These are phyloP conservation scores for Dryobota labecula DNA, from an alignment of 2,888 invertebrate species.

Conservation along the genomic window DNA sequence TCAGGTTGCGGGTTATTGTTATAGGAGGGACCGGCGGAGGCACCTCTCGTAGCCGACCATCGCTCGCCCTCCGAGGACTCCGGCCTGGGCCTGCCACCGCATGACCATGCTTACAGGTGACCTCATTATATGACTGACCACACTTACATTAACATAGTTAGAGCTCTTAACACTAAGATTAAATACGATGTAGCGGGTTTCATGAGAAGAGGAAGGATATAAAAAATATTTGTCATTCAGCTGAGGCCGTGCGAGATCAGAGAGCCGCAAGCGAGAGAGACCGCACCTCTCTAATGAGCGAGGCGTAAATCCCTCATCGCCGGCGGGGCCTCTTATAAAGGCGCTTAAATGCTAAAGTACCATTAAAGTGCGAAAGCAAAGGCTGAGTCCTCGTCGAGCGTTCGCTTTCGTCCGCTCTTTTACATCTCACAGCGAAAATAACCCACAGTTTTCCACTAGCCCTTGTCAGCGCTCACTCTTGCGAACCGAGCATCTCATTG, in stretches of 20 bases:
- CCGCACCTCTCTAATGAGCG: slow-evolving; percentile 75
- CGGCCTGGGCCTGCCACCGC: slow-evolving; percentile 96
- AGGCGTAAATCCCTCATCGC: slow-evolving; percentile 76
- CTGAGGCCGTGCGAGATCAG: slow-evolving; percentile 47
- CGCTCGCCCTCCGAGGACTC: slow-evolving; percentile 98
- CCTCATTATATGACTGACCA: slow-evolving; percentile 73
- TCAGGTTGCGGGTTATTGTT: slow-evolving; percentile 90
- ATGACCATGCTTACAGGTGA: slow-evolving; percentile 93
- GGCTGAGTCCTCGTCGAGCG: slow-evolving; percentile 81
- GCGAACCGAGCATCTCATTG: slow-evolving; percentile 81
- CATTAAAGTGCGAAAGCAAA: slow-evolving; percentile 82
- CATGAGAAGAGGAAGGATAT: slow-evolving; percentile 39
- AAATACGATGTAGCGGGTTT: slow-evolving; percentile 30
- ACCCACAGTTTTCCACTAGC: slow-evolving; percentile 77
- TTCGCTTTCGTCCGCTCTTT: slow-evolving; percentile 85
- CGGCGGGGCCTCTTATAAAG: slow-evolving; percentile 75
- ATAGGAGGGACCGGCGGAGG: slow-evolving; percentile 90
- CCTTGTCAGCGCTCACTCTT: slow-evolving; percentile 75
- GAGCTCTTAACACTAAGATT: slow-evolving; percentile 46
- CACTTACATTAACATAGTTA: slow-evolving; percentile 64
- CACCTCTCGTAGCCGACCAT: slow-evolving; percentile 92
- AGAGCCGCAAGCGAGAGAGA: slow-evolving; percentile 56
- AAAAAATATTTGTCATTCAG: slow-evolving; percentile 42
- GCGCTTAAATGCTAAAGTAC: slow-evolving; percentile 81
- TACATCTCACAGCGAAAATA: slow-evolving; percentile 82